A percentile compares a stretch with the other conserved stretches of the same genome.
These are phyloP conservation scores for Eucera pruinosa DNA, from an alignment of 2,888 invertebrate species.

Conservation along the genomic window DNA sequence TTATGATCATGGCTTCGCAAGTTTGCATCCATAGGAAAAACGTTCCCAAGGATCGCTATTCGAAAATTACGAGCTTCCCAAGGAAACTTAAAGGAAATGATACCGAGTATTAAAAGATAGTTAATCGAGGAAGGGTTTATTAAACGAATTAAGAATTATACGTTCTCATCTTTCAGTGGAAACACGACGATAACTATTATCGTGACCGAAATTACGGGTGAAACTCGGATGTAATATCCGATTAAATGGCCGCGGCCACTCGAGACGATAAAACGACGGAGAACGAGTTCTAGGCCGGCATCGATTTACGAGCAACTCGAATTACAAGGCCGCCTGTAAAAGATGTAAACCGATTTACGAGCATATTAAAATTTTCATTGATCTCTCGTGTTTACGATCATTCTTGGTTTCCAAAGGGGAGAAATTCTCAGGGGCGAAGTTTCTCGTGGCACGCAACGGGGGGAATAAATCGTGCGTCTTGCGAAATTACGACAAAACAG, in stretches of 20 bases:
- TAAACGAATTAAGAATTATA: not conserved
- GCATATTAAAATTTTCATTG: slow-evolving; percentile 22
- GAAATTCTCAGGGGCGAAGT: not conserved
- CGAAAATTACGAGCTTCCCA: no score
- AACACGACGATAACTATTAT: slow-evolving; percentile 23
- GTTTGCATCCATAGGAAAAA: no score
- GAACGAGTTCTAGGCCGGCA: slow-evolving; percentile 25
- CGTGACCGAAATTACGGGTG: slow-evolving; percentile 21
- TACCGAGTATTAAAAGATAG: no score
- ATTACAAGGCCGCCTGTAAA: slow-evolving; percentile 37
- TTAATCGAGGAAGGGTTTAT: no score
- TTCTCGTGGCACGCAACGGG: not conserved
- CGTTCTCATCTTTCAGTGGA: not conserved
- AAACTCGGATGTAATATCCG: slow-evolving; percentile 28
- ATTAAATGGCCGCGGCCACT: slow-evolving; percentile 33
- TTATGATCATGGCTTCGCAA: no score
- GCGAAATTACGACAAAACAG: slow-evolving; percentile 13
- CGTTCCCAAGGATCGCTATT: no score
- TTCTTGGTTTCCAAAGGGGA: not conserved
- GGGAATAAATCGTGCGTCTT: not conserved
- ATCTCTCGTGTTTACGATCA: slow-evolving; percentile 26
- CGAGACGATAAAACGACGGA: slow-evolving; percentile 31
- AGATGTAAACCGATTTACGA: slow-evolving; percentile 52
- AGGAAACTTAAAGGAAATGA: no score
- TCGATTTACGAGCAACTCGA: slow-evolving; percentile 48